phyloP scores from a whole-genome alignment of 2,888 invertebrate genomes.

The Podotricha telesiphe region DNA sequence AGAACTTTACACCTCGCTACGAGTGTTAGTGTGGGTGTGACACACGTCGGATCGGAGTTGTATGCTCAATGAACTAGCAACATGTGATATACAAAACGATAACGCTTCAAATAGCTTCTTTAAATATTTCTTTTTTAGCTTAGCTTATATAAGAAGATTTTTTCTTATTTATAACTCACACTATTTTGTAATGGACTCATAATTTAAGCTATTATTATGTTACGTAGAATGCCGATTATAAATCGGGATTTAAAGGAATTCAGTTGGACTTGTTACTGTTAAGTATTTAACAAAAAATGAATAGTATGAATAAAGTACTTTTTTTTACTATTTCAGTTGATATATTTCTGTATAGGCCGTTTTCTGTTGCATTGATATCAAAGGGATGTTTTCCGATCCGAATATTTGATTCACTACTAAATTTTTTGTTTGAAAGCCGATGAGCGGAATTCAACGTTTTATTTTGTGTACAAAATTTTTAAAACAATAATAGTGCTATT shows the following conservation, averaged over 20 bases:
- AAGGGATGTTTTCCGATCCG: background rate
- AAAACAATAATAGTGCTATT: background rate
- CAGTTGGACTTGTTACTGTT: too few species aligned
- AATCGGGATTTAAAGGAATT: background rate
- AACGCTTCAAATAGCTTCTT: constrained; percentile 20
- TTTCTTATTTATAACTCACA: constrained; percentile 7
- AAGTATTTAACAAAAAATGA: too few species aligned
- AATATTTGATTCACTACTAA: background rate
- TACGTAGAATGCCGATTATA: background rate
- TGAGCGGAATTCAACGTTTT: background rate
- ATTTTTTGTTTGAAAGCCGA: constrained; percentile 1
- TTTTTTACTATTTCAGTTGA: background rate
- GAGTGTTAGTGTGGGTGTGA: constrained; percentile 20
- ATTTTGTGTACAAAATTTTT: background rate
- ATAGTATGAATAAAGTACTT: too few species aligned
- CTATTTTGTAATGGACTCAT: background rate
- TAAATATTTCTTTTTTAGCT: constrained; percentile 2
- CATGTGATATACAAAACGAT: constrained; percentile 12
- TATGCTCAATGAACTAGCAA: constrained; percentile 28
- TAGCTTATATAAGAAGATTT: constrained; percentile 5
- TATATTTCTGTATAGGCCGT: background rate
- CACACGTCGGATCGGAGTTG: constrained; percentile 16
- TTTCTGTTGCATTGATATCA: background rate
- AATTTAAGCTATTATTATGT: background rate
- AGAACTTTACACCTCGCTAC: constrained; percentile 53